Evolutionary conservation across 2,888 invertebrate genomes (phyloP), one percentile per base, ranked within the genome.

Genomic region (Melipona beecheii): DNA sequence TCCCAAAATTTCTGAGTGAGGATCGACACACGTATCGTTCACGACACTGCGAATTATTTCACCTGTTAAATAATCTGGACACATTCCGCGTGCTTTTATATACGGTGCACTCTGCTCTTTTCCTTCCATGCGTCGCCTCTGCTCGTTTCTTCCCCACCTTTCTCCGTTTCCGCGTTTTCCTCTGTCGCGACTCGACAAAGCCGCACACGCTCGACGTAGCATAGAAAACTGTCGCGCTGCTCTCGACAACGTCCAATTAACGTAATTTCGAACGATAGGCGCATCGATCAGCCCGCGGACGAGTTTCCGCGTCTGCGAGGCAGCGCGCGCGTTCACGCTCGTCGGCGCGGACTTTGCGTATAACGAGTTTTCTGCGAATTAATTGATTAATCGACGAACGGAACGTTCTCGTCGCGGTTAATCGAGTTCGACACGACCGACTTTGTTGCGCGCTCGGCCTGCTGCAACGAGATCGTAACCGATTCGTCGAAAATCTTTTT

Each of bases 171-270:
- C 56, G n/a, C 68, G 54, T 50, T 73, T 72, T 78, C 60, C 75
- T 74, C 69, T 80, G 72, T 75, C 81, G 81, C 82, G 54, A 75
- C 83, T 78, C 77, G 87, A 83, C 87, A 83, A 88, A 85, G 80
- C 78, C 36, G 68, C 74, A 82, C 78, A 82, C 78, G 78, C 80
- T 83, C 85, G 78, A 68, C 82, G 66, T 76, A 65, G 81, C 89
- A 90, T 86, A 91, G 89, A 91, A 91, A 92, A 89, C 88, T 90
- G 90, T 90, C 89, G 90, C 89, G 88, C 86, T 83, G 87, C 85
- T 89, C 89, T 91, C 90, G 89, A 89, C 90, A 90, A 89, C 86
- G 90, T 92, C 92, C 91, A 91, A 92, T 92, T 92, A 91, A 91
- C 91, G 90, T 92, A 91, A 92, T 91, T 90, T 88, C 88, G 75